Conservation (phyloP, 2,797 vertebrate species). For the Takifugu ocellatus region DNA sequence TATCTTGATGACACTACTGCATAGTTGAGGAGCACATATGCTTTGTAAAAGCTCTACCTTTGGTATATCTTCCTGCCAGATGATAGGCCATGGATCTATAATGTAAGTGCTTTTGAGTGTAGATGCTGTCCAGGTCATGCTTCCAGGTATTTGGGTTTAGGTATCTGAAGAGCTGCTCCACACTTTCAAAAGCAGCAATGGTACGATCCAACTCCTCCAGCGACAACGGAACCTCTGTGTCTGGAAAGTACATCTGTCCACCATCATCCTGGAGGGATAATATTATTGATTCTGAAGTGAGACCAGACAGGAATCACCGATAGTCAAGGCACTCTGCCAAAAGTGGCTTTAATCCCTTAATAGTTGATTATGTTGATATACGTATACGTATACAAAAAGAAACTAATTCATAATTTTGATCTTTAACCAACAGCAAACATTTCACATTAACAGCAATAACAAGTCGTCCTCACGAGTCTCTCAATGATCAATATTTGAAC, state of each 20-base stretch:
- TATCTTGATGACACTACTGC: not conserved
- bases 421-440: too few relatives aligned
- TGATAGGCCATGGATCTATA: conserved; percentile 84
- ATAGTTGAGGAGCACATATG: not conserved
- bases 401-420: too few relatives aligned
- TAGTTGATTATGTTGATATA: too few relatives aligned
- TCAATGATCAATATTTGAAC: too few relatives aligned
- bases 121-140: conserved; percentile 89
- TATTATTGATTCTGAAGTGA: too few relatives aligned
- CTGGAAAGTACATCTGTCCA: not conserved
- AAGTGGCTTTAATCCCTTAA: too few relatives aligned
- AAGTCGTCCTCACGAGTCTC: too few relatives aligned
- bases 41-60: conserved; percentile 74
- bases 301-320: too few relatives aligned
- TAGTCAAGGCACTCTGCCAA: too few relatives aligned
- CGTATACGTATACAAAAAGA: too few relatives aligned
- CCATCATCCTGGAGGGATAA: conserved; percentile 39
- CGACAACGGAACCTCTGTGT: conserved; percentile 66
- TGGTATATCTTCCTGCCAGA: conserved; percentile 82
- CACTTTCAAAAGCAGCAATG: conserved; percentile 87
- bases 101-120: conserved; percentile 79
- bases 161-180: conserved; percentile 88
- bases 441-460: too few relatives aligned
- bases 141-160: conserved; percentile 91
- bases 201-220: conserved; percentile 85